A percentile compares a stretch with the other conserved stretches of the same genome.
phyloP scores from a whole-genome alignment of 2,888 invertebrate genomes.

The Atherix ibis region DNA sequence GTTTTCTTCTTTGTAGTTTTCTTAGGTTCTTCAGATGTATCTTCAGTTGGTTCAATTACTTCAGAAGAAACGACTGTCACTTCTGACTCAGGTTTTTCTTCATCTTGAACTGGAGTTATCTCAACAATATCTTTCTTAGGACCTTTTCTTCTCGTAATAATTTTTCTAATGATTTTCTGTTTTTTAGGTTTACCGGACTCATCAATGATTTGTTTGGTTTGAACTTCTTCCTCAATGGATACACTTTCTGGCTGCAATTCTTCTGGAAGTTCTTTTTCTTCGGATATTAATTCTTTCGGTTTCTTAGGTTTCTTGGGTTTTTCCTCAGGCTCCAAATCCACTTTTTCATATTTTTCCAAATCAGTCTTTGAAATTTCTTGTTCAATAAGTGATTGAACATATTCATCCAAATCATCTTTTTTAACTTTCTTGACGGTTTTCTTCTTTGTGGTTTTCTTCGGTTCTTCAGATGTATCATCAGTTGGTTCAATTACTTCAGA shows the following conservation, averaged over 20 bases:
- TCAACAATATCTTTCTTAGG: conserved; percentile 31
- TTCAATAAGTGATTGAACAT: conserved; percentile 20
- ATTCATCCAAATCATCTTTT: conserved; percentile 21
- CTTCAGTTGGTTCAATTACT: conserved; percentile 1
- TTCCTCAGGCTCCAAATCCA: conserved; percentile 18
- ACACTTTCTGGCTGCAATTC: conserved; percentile 1
- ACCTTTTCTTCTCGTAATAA: conserved; percentile 10
- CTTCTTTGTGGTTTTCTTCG: conserved; percentile 16
- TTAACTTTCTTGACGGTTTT: conserved; percentile 18
- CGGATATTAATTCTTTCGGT: conserved; percentile 6
- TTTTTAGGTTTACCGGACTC: conserved; percentile 27
- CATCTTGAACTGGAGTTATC: conserved; percentile 24
- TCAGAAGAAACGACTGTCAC: conserved; percentile 23
- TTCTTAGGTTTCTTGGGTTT: conserved; percentile 19
- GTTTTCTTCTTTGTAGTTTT: conserved; percentile 12
- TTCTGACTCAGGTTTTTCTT: conserved; percentile 24
- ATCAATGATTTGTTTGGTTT: conserved; percentile 8
- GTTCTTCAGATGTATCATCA: conserved; percentile 16
- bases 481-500: conserved; percentile 23
- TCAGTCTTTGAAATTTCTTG: conserved; percentile 22
- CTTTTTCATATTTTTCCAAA: conserved; percentile 24
- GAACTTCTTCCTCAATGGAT: conserved; percentile 9
- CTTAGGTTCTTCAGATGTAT: neutral
- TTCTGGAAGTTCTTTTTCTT: conserved; percentile 23
- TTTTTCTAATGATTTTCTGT: conserved; percentile 24